Evolutionary conservation across 2,888 invertebrate genomes (phyloP), one percentile per base, ranked within the genome.

Genomic region (Meteorus colon): DNA sequence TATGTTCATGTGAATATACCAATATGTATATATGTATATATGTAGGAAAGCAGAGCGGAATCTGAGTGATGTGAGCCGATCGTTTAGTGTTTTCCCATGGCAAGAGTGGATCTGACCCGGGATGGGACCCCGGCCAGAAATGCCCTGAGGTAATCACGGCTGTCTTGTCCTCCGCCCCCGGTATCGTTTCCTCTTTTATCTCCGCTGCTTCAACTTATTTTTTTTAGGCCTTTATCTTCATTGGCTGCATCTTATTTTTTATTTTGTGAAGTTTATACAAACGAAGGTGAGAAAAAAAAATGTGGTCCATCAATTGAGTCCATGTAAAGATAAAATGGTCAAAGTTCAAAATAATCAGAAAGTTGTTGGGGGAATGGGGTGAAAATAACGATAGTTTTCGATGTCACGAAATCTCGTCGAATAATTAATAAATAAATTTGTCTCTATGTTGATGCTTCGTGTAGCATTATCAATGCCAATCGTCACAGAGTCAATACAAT

Each of bases 11-110:
- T 24, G 31, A 12, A 62, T 67, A n/a, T 45, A 68, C 62, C 51
- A 34, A 60, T 66, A 67, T 27, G 27, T 71, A 71, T 27, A 72
- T 55, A 37, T 60, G 67, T 71, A 55, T 55, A 75, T n/a, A n/a
- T n/a, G n/a, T n/a, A n/a, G n/a, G 66, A 78, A 70, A 76, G 78
- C 76, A 68, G 76, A 77, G 73, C 83, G 82, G 84, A 85, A 86
- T 86, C 86, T 85, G 87, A 87, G 87, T 87, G 89, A 89, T 89
- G 89, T 89, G 89, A 89, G 88, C 88, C 89, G 87, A 89, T 89
- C 89, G 88, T 88, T 89, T 88, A 88, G 84, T 84, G 84, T 86
- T 89, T 89, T 89, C 89, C 89, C 89, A 89, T 89, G 88, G 89
- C 80, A 51, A 66, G 77, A 80, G 84, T 82, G 85, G 86, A 88